A percentile compares a stretch with the other conserved stretches of the same genome.
phyloP scores from a whole-genome alignment of 1,140 invertebrate species.

The Drosophila auraria region DNA sequence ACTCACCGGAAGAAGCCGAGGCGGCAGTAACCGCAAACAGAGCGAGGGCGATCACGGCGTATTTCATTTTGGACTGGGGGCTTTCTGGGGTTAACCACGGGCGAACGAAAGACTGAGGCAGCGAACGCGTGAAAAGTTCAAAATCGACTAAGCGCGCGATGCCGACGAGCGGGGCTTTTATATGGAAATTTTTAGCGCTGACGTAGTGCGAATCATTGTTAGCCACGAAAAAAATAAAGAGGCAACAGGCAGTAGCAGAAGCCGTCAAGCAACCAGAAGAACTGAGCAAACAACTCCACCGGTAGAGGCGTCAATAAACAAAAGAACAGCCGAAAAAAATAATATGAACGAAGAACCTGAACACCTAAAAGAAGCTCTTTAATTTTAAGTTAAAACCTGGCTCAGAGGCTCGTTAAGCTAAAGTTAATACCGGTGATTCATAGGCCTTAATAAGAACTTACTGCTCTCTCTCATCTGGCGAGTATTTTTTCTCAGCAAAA shows the following conservation, averaged over 20 bases:
- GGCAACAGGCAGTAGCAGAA: conserved; percentile 36
- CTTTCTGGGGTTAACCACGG: conserved; percentile 11
- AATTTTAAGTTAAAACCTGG: conserved; percentile 13
- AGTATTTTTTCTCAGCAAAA: conserved; percentile 12
- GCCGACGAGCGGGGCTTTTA: conserved; percentile 56
- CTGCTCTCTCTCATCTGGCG: conserved; percentile 7
- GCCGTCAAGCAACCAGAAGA: conserved; percentile 47
- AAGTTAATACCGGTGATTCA: conserved; percentile 44
- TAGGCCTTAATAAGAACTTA: not conserved
- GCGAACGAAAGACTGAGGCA: conserved; percentile 45
- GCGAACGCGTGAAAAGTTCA: conserved; percentile 52
- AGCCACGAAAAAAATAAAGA: conserved; percentile 11
- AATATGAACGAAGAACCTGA: not conserved
- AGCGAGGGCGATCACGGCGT: conserved; percentile 61
- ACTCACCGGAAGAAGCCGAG: conserved; percentile 70
- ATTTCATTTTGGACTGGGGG: conserved; percentile 53
- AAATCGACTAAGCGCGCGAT: conserved; percentile 69
- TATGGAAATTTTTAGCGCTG: conserved; percentile 75
- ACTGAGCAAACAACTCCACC: conserved; percentile 11
- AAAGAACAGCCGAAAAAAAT: conserved; percentile 15
- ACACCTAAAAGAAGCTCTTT: not conserved
- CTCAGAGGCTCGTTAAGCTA: conserved; percentile 24
- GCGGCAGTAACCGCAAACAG: conserved; percentile 51
- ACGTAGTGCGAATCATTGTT: conserved; percentile 64
- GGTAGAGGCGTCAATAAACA: conserved; percentile 31